These are phyloP conservation scores for Bombus affinis DNA, from an alignment of 1,140 invertebrate species.

Conservation along the genomic window DNA sequence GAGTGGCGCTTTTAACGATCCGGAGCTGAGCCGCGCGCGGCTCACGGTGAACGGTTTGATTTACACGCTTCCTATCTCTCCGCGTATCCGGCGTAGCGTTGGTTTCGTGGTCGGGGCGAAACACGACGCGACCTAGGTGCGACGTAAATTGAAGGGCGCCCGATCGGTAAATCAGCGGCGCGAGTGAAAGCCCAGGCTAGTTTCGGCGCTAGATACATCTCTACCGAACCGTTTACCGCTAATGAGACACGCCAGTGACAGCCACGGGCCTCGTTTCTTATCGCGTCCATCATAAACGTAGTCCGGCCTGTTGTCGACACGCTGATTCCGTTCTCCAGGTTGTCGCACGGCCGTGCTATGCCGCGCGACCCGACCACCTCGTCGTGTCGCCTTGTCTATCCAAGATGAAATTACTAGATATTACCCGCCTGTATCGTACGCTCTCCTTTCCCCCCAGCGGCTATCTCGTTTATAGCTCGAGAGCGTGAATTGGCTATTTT, in stretches of 20 bases:
- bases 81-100: slow-evolving; percentile 17
- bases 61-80: slow-evolving; percentile 57
- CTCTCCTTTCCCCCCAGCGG: background rate
- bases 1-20: slow-evolving; percentile 46
- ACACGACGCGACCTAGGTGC: slow-evolving; percentile 10
- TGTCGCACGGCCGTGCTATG: background rate
- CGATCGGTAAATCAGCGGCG: slow-evolving; percentile 58
- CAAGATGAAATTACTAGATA: slow-evolving; percentile 59
- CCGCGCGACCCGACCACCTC: slow-evolving; percentile 16
- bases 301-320: slow-evolving; percentile 34
- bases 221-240: slow-evolving; percentile 66
- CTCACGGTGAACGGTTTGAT: slow-evolving; percentile 55
- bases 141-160: slow-evolving; percentile 40
- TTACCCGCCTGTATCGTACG: background rate
- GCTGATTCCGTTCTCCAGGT: slow-evolving; percentile 30
- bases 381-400: background rate
- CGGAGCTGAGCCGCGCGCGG: slow-evolving; percentile 46
- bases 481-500: background rate
- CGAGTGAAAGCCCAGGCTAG: slow-evolving; percentile 58
- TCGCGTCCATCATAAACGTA: slow-evolving; percentile 73
- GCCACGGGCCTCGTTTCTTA: slow-evolving; percentile 70
- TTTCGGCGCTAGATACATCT: slow-evolving; percentile 65
- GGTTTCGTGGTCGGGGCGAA: slow-evolving; percentile 24
- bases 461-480: too few species aligned
- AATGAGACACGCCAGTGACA: slow-evolving; percentile 74